phyloP scores from a whole-genome alignment of 2,888 invertebrate species.

The Achlya flavicornis region DNA sequence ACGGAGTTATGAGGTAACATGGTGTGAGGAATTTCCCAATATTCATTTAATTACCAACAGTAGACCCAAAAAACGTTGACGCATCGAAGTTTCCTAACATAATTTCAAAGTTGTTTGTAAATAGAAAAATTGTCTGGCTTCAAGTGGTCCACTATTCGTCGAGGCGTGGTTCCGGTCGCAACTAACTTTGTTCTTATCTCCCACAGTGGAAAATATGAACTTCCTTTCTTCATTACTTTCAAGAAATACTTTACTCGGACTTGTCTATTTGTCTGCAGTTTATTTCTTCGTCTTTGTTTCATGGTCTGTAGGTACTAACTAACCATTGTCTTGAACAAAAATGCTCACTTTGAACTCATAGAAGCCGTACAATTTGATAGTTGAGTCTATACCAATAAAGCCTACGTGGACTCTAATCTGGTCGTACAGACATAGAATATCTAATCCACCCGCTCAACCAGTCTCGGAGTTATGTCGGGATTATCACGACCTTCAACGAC shows the following conservation, averaged over 20 bases:
- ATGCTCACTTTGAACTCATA: too few species aligned
- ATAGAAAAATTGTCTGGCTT: constrained; percentile 5
- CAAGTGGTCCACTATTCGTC: constrained; percentile 6
- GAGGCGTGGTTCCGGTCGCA: constrained; percentile 11
- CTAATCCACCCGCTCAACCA: neutral
- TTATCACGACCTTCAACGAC: constrained; percentile 18
- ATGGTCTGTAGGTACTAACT: constrained; percentile 13
- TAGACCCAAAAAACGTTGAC: too few species aligned
- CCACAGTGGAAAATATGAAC: constrained; percentile 27
- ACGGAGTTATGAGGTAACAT: too few species aligned
- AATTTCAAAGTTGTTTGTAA: neutral
- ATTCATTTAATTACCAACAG: too few species aligned
- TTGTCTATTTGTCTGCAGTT: constrained; percentile 5
- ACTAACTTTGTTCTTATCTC: constrained; percentile 30
- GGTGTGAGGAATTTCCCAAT: too few species aligned
- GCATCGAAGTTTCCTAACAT: neutral
- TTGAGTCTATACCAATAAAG: neutral
- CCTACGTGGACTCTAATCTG: neutral
- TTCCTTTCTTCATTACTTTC: constrained; percentile 16
- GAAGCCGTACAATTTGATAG: too few species aligned
- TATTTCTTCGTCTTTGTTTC: constrained; percentile 2
- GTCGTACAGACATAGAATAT: neutral
- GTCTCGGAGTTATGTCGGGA: neutral
- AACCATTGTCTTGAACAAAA: constrained; percentile 7
- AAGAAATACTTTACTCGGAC: neutral